Percentiles rank a stretch among this genome's conserved stretches.
Conservation (phyloP, 1,140 invertebrate genomes). For the Heliconius nattereri region DNA sequence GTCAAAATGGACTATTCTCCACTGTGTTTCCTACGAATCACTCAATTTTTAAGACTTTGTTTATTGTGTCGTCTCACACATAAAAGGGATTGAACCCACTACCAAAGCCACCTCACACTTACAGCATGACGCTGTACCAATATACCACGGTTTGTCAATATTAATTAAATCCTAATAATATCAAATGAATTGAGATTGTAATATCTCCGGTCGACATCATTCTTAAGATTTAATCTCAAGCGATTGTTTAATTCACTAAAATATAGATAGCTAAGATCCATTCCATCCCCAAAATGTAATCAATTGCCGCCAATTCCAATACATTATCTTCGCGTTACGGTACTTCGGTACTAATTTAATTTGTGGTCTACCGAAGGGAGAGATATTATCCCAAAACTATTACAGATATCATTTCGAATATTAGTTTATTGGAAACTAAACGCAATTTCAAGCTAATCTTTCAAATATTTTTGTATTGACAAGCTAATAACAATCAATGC, state of each 20-base stretch:
- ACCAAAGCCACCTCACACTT: no score
- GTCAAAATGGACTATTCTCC: no score
- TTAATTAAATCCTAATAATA: neutral
- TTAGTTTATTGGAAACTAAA: no score
- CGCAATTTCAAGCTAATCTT: no score
- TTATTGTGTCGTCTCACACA: neutral
- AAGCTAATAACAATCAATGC: no score
- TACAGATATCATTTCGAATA: no score
- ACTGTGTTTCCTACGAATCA: no score
- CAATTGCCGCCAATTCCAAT: constrained; percentile 6
- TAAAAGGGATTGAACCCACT: no score
- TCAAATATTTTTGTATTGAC: no score
- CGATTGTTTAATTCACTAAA: constrained; percentile 9
- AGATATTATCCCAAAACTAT: constrained; percentile 4
- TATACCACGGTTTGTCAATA: neutral
- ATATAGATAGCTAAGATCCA: neutral
- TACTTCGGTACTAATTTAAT: constrained; percentile 27
- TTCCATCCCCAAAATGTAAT: constrained; percentile 1
- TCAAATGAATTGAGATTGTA: neutral
- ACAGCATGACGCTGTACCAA: neutral
- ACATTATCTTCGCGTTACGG: constrained; percentile 15
- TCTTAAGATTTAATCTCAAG: neutral
- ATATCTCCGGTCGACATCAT: neutral
- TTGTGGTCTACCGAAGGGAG: constrained; percentile 14
- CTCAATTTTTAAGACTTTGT: no score